phyloP scores from a whole-genome alignment of 2,113 vertebrate genomes.

The Thalassoma bifasciatum region DNA sequence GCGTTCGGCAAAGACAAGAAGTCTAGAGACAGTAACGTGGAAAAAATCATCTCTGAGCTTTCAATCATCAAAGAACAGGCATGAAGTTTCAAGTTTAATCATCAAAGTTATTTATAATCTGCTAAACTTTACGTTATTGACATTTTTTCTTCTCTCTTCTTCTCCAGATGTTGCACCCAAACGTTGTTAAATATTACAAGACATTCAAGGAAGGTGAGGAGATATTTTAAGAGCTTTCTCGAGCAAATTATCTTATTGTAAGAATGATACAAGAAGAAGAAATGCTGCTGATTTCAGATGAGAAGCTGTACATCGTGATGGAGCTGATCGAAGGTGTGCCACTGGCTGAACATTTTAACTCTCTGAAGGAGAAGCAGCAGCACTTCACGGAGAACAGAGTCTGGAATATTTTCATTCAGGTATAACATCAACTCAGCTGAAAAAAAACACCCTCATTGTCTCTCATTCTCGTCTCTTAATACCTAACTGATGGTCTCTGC shows the following conservation, averaged over 20 bases:
- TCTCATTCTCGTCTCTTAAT: not conserved
- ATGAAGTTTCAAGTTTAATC: not conserved
- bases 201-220: slow-evolving; percentile 93
- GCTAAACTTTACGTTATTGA: not conserved
- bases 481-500: not conserved
- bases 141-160: slow-evolving; percentile 25
- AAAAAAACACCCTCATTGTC: slow-evolving; percentile 43
- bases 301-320: slow-evolving; percentile 91
- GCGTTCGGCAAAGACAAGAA: slow-evolving; percentile 93
- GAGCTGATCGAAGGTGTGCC: slow-evolving; percentile 90
- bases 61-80: slow-evolving; percentile 92
- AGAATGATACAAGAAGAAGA: not conserved
- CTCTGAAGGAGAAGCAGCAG: slow-evolving; percentile 90
- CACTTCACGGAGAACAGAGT: slow-evolving; percentile 89
- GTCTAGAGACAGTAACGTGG: slow-evolving; percentile 88
- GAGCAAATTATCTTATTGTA: slow-evolving; percentile 70
- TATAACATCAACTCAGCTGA: slow-evolving; percentile 43
- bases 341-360: slow-evolving; percentile 88
- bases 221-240: not conserved
- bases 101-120: not conserved
- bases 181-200: slow-evolving; percentile 91
- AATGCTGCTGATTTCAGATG: slow-evolving; percentile 72
- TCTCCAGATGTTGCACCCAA: slow-evolving; percentile 89
- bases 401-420: slow-evolving; percentile 94
- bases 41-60: slow-evolving; percentile 91